Percentiles rank a stretch among this genome's conserved stretches.
Conservation (phyloP, 2,888 invertebrate species). For the Drosophila algonquin region DNA sequence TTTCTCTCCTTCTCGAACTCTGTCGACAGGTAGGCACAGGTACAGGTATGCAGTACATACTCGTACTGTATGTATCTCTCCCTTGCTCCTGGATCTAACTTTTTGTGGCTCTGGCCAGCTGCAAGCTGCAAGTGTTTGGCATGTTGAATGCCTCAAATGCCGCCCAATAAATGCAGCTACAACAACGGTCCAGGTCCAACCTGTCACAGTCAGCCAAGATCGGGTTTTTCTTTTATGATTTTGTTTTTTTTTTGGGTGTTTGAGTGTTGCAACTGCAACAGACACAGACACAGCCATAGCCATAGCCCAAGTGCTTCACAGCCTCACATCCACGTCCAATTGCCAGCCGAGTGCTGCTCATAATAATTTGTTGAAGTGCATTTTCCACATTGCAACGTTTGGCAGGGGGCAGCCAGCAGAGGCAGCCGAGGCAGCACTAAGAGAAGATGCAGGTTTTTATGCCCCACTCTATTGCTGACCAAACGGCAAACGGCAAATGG, state of each 20-base stretch:
- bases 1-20: background rate
- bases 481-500: slow-evolving; percentile 18
- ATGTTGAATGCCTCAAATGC: slow-evolving; percentile 20
- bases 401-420: slow-evolving; percentile 1
- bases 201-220: slow-evolving; percentile 39
- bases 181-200: slow-evolving; percentile 42
- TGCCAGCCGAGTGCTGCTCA: slow-evolving; percentile 58
- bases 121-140: slow-evolving; percentile 62
- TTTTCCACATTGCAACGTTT: slow-evolving; percentile 70
- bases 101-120: slow-evolving; percentile 50
- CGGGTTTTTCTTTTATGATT: slow-evolving; percentile 41
- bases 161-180: slow-evolving; percentile 32
- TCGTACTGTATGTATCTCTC: background rate
- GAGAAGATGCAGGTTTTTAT: slow-evolving; percentile 40
- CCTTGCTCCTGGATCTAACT: slow-evolving; percentile 16
- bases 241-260: slow-evolving; percentile 27
- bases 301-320: slow-evolving; percentile 1
- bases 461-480: slow-evolving; percentile 5
- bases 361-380: slow-evolving; percentile 74
- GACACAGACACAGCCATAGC: slow-evolving; percentile 10
- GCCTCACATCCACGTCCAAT: slow-evolving; percentile 17
- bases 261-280: slow-evolving; percentile 38
- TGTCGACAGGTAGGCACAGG: background rate
- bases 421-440: background rate
- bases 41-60: no score